Evolutionary conservation across 2,113 vertebrate genomes (phyloP).

Genomic region (Genyomyrus donnyi): DNA sequence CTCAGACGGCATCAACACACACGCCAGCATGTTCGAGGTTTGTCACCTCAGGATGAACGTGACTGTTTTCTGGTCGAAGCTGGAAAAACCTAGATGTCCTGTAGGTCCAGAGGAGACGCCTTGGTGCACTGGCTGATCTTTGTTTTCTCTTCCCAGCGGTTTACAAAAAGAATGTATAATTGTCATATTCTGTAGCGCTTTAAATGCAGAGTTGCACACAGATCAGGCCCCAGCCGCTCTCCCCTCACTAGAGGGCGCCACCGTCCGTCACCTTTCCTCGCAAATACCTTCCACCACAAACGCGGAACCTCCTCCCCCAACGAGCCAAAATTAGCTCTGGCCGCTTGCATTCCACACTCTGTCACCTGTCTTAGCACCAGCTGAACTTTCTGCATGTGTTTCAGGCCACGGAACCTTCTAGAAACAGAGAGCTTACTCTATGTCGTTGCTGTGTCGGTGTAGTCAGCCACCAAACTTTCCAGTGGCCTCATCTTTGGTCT

Average conservation of each 20-base stretch:
- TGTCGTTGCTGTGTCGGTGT: background rate
- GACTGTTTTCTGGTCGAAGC: background rate
- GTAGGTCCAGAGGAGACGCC: background rate
- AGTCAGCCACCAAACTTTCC: background rate
- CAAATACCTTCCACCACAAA: background rate
- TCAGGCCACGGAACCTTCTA: background rate
- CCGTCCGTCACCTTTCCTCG: background rate
- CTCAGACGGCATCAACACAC: background rate
- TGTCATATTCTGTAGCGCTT: background rate
- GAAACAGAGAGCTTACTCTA: background rate
- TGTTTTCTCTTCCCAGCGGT: background rate
- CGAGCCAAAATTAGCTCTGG: conserved; percentile 37
- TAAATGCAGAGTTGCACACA: background rate
- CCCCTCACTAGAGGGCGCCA: conserved; percentile 55
- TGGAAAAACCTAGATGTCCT: background rate
- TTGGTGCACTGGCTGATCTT: background rate
- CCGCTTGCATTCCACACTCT: conserved; percentile 22
- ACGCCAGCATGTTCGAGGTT: background rate
- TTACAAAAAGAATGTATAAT: background rate
- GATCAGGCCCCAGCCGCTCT: background rate
- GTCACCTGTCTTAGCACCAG: conserved; percentile 40
- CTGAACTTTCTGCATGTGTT: background rate
- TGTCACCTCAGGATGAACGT: background rate
- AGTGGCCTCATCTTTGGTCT: background rate
- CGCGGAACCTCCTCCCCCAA: background rate